Evolutionary conservation across 2,797 vertebrate species (phyloP), one percentile per base, ranked within the genome.

Genomic region (Chiropotes sagulatus): DNA sequence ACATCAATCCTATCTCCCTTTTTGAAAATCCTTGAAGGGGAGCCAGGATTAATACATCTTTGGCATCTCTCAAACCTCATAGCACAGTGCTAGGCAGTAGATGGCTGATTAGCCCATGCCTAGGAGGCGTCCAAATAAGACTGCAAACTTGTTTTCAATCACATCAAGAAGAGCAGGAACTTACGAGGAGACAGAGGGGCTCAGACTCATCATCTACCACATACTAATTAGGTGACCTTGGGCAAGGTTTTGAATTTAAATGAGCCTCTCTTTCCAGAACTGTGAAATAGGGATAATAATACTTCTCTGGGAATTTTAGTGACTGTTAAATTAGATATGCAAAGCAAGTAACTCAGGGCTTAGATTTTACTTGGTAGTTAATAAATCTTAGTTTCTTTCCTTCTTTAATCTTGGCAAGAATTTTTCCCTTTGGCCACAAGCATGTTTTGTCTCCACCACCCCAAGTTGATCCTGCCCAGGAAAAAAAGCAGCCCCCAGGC

Each of bases 191-290:
- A 76, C 2, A 9, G 46, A 70, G 4, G 30, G 19, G 15, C 67
- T 96, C 76, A 28, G 85, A 87, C 20, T 67, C 79, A 50, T 39
- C 14, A 26, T 80, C 61, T n/a, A 50, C 48, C 30, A 26, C 20
- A 3, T 13, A 24, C 17, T 78, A 75, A 67, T 33, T 36, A 81
- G 80, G 39, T 81, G 75, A 92, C 61, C 30, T 86, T 28, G 58
- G 75, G 30, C 67, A 95, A 96, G 79, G 48, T 92, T 7, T 57
- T 50, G 14, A 67, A 83, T 85, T 54, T 58, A 90, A 96, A 96
- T 50, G 54, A 30, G 46, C 6, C 57, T 93, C 41, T 90, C 2
- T 92, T 96, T 87, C 50, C 24, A 24, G 48, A 30, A 93, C 36
- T 88, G 20, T 73, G 61, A 93, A 94, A 48, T 33, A 52, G 3